These are phyloP conservation scores for Columba janthina DNA, from an alignment of 2,113 vertebrate species.

Conservation along the genomic window DNA sequence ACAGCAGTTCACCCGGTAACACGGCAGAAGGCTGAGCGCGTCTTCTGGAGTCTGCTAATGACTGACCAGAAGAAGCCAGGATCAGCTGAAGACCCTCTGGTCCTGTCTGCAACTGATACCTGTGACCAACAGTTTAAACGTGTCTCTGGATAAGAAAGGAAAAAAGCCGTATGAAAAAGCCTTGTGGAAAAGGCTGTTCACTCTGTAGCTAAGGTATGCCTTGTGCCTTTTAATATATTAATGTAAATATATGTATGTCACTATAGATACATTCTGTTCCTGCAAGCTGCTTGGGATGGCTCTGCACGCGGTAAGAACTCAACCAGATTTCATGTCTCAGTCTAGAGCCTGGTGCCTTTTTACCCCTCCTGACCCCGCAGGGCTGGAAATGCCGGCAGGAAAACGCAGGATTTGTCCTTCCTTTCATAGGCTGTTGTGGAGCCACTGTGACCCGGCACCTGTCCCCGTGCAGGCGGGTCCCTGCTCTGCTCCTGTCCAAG, in stretches of 20 bases:
- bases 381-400: too few relatives aligned
- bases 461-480: too few relatives aligned
- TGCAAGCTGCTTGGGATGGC: conserved; percentile 23
- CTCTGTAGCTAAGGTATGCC: not conserved
- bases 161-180: not conserved
- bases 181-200: not conserved
- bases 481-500: too few relatives aligned
- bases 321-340: conserved; percentile 25
- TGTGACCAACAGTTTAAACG: not conserved
- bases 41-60: not conserved
- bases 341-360: conserved; percentile 2
- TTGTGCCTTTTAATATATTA: not conserved
- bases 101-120: not conserved
- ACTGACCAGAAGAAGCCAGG: not conserved
- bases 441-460: too few relatives aligned
- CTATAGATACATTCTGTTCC: not conserved
- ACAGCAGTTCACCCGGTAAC: not conserved
- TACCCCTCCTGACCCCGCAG: not conserved
- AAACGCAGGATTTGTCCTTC: too few relatives aligned
- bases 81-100: not conserved
- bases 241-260: not conserved
- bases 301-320: not conserved
- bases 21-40: too few relatives aligned
- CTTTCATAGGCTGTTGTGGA: too few relatives aligned
- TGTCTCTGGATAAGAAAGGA: not conserved